These are phyloP conservation scores for Poecile montanus DNA, from an alignment of 2,797 vertebrate species.

Conservation along the genomic window DNA sequence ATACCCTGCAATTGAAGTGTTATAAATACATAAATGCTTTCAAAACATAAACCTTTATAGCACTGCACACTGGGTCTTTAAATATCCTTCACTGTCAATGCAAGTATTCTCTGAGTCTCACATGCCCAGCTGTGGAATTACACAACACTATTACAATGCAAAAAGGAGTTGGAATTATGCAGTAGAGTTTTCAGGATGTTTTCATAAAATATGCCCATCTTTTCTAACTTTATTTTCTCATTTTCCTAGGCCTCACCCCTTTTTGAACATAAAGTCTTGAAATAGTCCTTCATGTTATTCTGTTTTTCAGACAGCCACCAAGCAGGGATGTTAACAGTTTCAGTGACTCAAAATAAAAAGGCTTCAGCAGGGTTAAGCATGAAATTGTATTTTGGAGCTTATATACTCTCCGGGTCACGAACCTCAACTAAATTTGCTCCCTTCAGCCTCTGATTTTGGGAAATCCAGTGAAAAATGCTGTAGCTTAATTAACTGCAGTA, in stretches of 20 bases:
- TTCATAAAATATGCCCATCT: neutral
- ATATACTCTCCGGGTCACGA: neutral
- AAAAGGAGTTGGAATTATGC: neutral
- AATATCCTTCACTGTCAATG: neutral
- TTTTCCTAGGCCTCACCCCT: neutral
- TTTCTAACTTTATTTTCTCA: neutral
- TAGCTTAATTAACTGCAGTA: neutral
- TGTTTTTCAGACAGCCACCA: neutral
- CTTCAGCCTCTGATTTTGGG: neutral
- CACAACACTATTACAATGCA: neutral
- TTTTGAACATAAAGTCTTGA: neutral
- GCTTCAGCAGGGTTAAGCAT: neutral
- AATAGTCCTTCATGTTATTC: neutral
- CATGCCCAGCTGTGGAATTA: neutral
- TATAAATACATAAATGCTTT: conserved; percentile 42
- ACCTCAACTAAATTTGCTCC: neutral
- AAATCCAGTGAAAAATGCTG: neutral
- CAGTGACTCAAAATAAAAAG: neutral
- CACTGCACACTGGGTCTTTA: neutral
- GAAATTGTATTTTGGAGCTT: neutral
- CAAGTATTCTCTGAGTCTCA: neutral
- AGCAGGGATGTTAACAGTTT: neutral
- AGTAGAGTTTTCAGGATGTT: neutral
- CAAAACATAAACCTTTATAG: neutral
- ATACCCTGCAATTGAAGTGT: neutral